Evolutionary conservation across 2,113 vertebrate species (phyloP).

Genomic region (Archilochus colubris): DNA sequence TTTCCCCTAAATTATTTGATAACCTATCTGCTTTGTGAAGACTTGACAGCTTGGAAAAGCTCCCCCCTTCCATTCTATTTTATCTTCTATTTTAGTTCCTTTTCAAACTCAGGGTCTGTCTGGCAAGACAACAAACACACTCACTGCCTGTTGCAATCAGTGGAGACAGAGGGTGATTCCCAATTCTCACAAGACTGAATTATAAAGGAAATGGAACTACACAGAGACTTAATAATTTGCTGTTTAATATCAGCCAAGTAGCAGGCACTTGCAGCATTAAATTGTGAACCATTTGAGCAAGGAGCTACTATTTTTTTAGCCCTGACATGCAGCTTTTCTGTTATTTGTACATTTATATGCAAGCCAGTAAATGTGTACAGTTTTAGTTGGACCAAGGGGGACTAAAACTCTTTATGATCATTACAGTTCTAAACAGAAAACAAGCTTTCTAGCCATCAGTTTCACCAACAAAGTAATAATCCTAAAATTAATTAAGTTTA

Average conservation of each 20-base stretch:
- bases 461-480: background rate
- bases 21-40: background rate
- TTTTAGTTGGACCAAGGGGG: background rate
- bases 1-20: background rate
- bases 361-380: background rate
- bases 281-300: background rate
- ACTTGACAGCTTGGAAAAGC: background rate
- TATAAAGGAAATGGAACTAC: background rate
- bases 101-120: background rate
- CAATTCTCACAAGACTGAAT: background rate
- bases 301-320: background rate
- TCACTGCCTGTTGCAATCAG: background rate
- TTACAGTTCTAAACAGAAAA: background rate
- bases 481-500: background rate
- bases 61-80: background rate
- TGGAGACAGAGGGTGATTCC: background rate
- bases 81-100: background rate
- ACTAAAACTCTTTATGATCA: background rate
- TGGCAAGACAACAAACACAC: background rate
- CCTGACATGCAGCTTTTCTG: background rate
- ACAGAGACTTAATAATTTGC: background rate
- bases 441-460: fast-evolving
- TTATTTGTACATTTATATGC: background rate
- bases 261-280: background rate
- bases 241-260: background rate